Percentiles rank a stretch among this genome's conserved stretches.
Conservation (phyloP, 1,140 invertebrate genomes). For the Listronotus oregonensis region DNA sequence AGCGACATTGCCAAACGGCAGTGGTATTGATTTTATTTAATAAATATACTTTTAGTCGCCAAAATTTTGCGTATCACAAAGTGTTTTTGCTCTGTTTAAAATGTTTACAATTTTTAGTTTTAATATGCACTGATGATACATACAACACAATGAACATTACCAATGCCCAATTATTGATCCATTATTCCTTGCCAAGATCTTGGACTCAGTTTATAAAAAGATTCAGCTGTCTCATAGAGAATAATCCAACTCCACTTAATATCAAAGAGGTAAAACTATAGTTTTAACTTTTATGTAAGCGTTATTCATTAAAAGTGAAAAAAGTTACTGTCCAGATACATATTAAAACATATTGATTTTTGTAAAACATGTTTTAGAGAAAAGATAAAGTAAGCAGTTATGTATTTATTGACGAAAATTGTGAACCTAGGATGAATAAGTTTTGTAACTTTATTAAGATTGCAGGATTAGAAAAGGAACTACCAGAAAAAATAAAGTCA, state of each 20-base stretch:
- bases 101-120: conserved; percentile 38
- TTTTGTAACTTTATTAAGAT: conserved; percentile 39
- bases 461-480: conserved; percentile 29
- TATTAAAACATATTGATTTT: too few species aligned
- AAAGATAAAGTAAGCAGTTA: conserved; percentile 31
- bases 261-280: conserved; percentile 30
- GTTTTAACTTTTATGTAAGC: neutral
- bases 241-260: conserved; percentile 41
- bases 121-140: conserved; percentile 48
- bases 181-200: conserved; percentile 46
- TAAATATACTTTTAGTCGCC: too few species aligned
- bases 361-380: conserved; percentile 28
- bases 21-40: too few species aligned
- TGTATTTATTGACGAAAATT: conserved; percentile 48
- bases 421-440: conserved; percentile 39
- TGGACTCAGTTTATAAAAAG: conserved; percentile 47
- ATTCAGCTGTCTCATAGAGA: conserved; percentile 46
- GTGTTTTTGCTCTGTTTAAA: too few species aligned
- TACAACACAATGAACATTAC: conserved; percentile 42
- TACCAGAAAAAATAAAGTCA: conserved; percentile 32
- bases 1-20: too few species aligned
- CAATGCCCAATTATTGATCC: conserved; percentile 42
- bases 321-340: too few species aligned
- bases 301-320: too few species aligned
- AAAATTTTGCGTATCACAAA: too few species aligned